A percentile compares a stretch with the other conserved stretches of the same genome.
Evolutionary conservation across 2,113 vertebrate species (phyloP).

Genomic region (Tragelaphus buxtoni): DNA sequence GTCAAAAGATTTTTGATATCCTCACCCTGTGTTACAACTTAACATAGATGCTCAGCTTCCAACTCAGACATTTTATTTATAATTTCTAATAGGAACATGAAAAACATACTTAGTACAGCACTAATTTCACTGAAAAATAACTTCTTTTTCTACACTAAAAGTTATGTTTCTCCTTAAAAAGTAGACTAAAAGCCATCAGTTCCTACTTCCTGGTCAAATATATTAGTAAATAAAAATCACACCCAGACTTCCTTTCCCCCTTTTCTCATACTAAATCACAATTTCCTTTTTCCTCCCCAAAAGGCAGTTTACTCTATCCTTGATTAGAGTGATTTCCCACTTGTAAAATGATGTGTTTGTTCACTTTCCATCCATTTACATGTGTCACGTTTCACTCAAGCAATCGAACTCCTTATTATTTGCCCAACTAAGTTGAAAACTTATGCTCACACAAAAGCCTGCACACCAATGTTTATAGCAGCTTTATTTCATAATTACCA

Average conservation of each 20-base stretch:
- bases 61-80: conserved; percentile 43
- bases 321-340: background rate
- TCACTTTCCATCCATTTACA: background rate
- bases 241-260: background rate
- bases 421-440: background rate
- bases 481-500: background rate
- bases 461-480: background rate
- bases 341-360: conserved; percentile 7
- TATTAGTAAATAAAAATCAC: background rate
- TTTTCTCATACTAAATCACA: background rate
- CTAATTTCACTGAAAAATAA: conserved; percentile 13
- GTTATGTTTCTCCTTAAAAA: background rate
- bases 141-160: background rate
- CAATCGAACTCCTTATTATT: background rate
- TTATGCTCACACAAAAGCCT: background rate
- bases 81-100: conserved; percentile 68
- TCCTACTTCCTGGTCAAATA: background rate
- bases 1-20: conserved; percentile 58
- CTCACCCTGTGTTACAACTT: conserved; percentile 45
- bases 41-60: conserved; percentile 41
- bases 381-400: background rate
- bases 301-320: background rate
- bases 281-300: background rate
- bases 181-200: conserved; percentile 1
- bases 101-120: background rate